Evolutionary conservation across 37 sponge, comb jelly and placozoan species (phyloP), one percentile per base, ranked within the genome.

Genomic region (Oopsacas minuta): DNA sequence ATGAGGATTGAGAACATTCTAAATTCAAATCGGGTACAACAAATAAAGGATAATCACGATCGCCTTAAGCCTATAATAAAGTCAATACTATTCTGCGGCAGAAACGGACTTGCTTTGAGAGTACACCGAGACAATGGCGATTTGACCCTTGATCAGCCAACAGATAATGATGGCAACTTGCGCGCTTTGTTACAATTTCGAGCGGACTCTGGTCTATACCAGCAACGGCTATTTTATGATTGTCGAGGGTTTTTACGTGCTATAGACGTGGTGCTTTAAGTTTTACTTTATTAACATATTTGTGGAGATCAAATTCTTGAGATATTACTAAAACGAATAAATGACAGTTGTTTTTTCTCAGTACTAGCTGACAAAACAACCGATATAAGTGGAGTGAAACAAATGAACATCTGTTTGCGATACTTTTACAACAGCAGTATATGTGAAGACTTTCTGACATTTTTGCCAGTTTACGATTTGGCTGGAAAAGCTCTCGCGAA

Each of bases 51-150:
- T 61, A 61, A 61, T 61, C 75, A 34, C 75, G 75, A 61, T 32
- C 75, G 75, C 22, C 75, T 61, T 61, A 61, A 61, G 75, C 75
- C 75, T 61, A n/a, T 61, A 61, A 61, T 61, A 61, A 61, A 61
- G 75, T 61, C 75, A 12, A 61, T 61, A 61, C 75, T 61, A n/a
- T 61, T 61, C 30, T n/a, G 75, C 75, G 75, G 17, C 30, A 61
- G 75, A 3, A 61, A 61, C 75, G 75, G 75, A 61, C 75, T 61
- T 61, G 75, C 75, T 7, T 61, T 61, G 75, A 61, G 75, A 61
- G 75, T 25, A 61, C 75, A 61, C 30, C 75, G 75, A 61, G 75
- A 61, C 75, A 61, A 12, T 61, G 75, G 30, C 22, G 28, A 61
- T 61, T 61, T 61, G 7, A 61, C 75, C 22, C 75, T 61, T 32